Evolutionary conservation across 2,888 invertebrate species (phyloP), one percentile per base, ranked within the genome.

Genomic region (Parascotia fuliginaria): DNA sequence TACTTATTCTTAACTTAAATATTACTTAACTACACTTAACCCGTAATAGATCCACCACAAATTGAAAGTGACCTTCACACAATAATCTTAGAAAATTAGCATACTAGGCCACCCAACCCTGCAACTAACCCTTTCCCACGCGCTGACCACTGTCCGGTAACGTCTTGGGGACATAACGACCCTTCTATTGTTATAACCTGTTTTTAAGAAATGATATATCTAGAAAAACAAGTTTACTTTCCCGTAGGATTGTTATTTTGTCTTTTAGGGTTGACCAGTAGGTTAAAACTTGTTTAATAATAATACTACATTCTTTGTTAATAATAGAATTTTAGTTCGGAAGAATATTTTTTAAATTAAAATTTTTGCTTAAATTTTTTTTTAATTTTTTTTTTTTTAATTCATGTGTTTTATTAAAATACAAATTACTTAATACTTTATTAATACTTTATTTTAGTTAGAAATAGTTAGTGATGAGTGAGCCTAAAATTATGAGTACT

Each of bases 121-220:
- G 50, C 9, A 31, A 42, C 39, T 49, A 67, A 63, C 68, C 64
- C 59, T 73, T 84, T 85, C 83, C 77, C 87, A 83, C 81, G 75
- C 63, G 74, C 48, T 85, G 86, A 84, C 86, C 86, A 65, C 72
- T 83, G 84, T 79, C 86, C 86, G 73, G 71, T 69, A 63, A 46
- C 73, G 73, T 82, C 75, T 77, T 73, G 69, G 67, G 68, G 68
- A 50, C 53, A 40, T 19, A 44, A 42, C 39, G 36, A 51, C 68
- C 75, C 73, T 55, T 65, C 36, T 38, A 70, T 71, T 73, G 61
- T 63, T 45, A 65, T 65, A 79, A 76, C 79, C 58, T 54, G 74
- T 70, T 73, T 27, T 42, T 34, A 51, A 47, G 43, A 62, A 59
- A 42, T 43, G 53, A 34, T 55, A 56, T 52, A 70, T 72, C 66